These are phyloP conservation scores for Pilophorus perplexus DNA, from an alignment of 2,888 invertebrate species.

Conservation along the genomic window DNA sequence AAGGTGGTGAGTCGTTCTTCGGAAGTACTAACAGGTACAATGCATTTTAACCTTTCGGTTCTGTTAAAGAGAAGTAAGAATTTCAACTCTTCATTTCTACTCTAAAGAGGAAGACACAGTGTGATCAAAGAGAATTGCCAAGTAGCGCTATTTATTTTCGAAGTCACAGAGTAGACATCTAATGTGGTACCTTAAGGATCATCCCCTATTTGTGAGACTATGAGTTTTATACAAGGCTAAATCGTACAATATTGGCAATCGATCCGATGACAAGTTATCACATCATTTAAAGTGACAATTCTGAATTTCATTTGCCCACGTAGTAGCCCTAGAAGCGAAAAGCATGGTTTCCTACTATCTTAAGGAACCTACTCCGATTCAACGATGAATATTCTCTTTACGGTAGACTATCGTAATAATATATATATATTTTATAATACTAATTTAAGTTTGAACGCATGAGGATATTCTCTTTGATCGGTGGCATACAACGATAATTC, in stretches of 20 bases:
- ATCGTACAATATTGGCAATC: neutral
- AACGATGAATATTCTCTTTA: no score
- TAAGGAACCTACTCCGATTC: no score
- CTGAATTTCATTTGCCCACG: no score
- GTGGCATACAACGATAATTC: conserved; percentile 5
- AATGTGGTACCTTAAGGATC: neutral
- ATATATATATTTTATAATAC: neutral
- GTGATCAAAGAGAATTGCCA: conserved; percentile 32
- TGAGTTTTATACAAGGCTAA: neutral
- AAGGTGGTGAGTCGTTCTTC: neutral
- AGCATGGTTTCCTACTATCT: no score
- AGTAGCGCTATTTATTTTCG: neutral
- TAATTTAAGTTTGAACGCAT: neutral
- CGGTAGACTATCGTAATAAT: no score
- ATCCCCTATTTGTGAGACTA: neutral
- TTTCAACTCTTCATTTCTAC: conserved; percentile 5
- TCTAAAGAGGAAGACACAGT: conserved; percentile 35
- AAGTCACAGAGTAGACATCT: neutral
- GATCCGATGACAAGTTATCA: no score
- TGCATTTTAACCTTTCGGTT: no score
- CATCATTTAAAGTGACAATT: no score
- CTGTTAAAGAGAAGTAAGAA: no score
- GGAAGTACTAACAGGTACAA: no score
- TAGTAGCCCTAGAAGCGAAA: no score
- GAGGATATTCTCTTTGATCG: conserved; percentile 33